Base-by-base conservation (phyloP, 2,888 invertebrate species). In the Tortrix viridana region DNA sequence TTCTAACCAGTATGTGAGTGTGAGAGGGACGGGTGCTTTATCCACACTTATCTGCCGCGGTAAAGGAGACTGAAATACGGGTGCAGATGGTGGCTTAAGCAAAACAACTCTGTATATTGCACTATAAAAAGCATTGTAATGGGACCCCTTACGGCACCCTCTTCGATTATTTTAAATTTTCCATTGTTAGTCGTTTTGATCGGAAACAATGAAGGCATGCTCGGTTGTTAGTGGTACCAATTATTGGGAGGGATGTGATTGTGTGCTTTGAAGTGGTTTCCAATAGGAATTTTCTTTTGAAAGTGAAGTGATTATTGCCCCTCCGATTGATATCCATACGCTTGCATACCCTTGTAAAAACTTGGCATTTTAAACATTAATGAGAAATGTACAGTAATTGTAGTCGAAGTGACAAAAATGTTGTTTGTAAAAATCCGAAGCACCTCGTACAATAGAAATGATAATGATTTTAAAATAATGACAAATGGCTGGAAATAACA, bases 151-250 rank as follows among this genome's bases (percentile, higher is more conserved):
- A 63, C 57, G 32, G 57, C 58, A 58, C 57, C 63, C 48, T 57
- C 63, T 63, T 58, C 63, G 63, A 63, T 63, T 63, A 63, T 58
- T 63, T 63, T 48, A 63, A 63, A 63, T 63, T 63, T 63, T 48
- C 63, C 63, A 63, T 63, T 63, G 63, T 63, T n/a, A 52, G 52
- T 57, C 62, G 57, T 58, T 58, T 53, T 53, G 57, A 63, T 63
- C 47, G 58, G 63, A 58, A 63, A 63, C 63, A 63, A 63, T 63
- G 58, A 52, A 57, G 57, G 63, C 63, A 63, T 63, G 63, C 53
- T 63, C 63, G 52, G 57, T 63, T 63, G 63, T 63, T 63, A 63
- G 63, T 63, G 63, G 46, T 50, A 58, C 63, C 63, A 63, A 63
- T 63, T 63, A 63, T 63, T 63, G 57, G 63, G 47, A 55, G 48